A percentile compares a stretch with the other conserved stretches of the same genome.
Conservation (phyloP, 2,797 vertebrate species). For the Echiichthys vipera region DNA sequence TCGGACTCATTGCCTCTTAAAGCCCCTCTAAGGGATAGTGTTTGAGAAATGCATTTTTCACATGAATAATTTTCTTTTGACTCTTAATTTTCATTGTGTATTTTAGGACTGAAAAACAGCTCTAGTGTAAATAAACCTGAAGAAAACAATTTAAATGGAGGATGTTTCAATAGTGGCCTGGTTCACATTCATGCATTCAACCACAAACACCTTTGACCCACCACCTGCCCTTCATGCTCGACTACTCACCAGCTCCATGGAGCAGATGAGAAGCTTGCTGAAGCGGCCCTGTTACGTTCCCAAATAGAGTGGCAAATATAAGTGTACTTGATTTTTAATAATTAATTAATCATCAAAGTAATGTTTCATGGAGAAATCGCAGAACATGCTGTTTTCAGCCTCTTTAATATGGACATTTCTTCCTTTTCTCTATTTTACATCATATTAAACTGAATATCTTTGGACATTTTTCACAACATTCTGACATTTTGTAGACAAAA, state of each 20-base stretch:
- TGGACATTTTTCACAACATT: no score
- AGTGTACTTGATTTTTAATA: no score
- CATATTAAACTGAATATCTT: no score
- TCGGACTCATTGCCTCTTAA: conserved; percentile 50
- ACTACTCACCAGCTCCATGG: not conserved
- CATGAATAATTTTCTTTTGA: conserved; percentile 17
- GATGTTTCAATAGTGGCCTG: not conserved
- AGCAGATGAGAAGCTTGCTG: conserved; percentile 7
- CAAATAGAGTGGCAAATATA: no score
- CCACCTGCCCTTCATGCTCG: conserved; percentile 8
- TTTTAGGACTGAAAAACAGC: not conserved
- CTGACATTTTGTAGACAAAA: no score
- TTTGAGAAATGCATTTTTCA: conserved; percentile 19
- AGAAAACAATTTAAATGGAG: not conserved
- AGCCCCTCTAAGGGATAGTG: conserved; percentile 26
- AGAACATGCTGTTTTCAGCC: no score
- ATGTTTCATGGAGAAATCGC: no score
- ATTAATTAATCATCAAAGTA: no score
- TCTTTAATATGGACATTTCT: no score
- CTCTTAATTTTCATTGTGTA: not conserved
- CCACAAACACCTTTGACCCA: conserved; percentile 1
- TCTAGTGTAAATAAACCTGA: not conserved
- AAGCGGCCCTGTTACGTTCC: no score
- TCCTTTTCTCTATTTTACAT: no score
- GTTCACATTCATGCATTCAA: conserved; percentile 10